phyloP scores from a whole-genome alignment of 1,140 invertebrate genomes.

The Pseudomyrmex dendroicus region DNA sequence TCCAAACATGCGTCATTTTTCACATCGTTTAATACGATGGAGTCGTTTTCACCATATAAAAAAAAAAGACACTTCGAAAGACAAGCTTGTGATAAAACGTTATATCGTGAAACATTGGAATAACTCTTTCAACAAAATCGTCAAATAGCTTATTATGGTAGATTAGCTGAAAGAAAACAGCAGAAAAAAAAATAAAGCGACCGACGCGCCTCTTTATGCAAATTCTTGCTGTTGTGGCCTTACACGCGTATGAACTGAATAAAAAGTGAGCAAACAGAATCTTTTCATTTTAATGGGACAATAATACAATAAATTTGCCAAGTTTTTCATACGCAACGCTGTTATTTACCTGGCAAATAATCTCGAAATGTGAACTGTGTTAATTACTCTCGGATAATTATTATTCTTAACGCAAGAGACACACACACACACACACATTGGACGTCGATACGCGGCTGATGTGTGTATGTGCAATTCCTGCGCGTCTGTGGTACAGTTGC shows the following conservation, averaged over 20 bases:
- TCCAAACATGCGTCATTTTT: slow-evolving; percentile 35
- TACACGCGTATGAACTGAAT: no score
- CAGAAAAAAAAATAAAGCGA: not conserved
- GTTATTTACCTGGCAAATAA: not conserved
- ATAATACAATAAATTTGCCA: no score
- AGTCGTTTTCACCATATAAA: not conserved
- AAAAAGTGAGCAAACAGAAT: no score
- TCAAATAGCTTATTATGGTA: not conserved
- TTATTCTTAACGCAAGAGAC: slow-evolving; percentile 12
- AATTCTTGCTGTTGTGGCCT: no score
- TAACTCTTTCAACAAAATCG: not conserved
- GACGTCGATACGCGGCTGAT: no score
- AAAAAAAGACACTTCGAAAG: no score
- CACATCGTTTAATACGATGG: not conserved
- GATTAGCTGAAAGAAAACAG: slow-evolving; percentile 7
- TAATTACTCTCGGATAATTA: slow-evolving; percentile 32
- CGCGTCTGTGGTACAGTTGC: not conserved
- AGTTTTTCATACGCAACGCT: no score
- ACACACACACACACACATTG: not conserved
- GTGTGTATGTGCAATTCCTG: not conserved
- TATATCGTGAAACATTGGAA: not conserved
- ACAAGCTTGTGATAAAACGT: not conserved
- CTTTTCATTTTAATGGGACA: no score
- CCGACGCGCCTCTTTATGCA: no score
- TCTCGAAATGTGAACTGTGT: not conserved